Evolutionary conservation across 2,888 invertebrate genomes (phyloP), one percentile per base, ranked within the genome.

Genomic region (Piscicola geometra): DNA sequence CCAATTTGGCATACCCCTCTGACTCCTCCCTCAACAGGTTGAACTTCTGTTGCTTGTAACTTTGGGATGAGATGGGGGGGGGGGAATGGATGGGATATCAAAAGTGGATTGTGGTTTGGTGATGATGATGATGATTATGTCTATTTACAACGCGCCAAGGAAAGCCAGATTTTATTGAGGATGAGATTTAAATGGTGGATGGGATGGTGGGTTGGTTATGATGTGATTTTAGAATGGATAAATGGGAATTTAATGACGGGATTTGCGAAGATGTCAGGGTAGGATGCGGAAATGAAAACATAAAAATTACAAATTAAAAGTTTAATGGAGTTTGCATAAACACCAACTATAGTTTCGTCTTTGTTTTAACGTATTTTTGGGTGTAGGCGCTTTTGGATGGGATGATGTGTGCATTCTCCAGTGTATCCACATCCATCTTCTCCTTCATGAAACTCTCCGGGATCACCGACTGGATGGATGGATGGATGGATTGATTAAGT

Each of bases 11-110:
- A 88, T 95, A 99, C 5, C 99, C 99, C 88, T 99, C 99, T 87
- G 93, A 95, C 88, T 99, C 99, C 87, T 99, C 99, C 75, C 99
- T 90, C 84, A 98, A 92, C 82, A 99, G 88, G 88, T 99, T 99
- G 86, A 97, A 99, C 84, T 99, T 98, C 82, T 96, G 91, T 86
- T 99, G 99, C 86, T 99, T 99, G 86, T 98, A 99, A 86, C 98
- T 98, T 41, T 41, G 41, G 41, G 5, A 15, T 5, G 5, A 15
- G 41, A 9, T 41, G 41, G 5, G 41, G 41, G 5, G 41, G 41
- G 41, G 5, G 41, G 41, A 9, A 41, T 41, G 41, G 41, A 15
- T 41, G 41, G 41, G 5, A 15, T n/a, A 15, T 41, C 15, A 15
- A 41, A 9, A 15, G 41, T 41, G 41, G 41, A 15, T 41, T 5